Evolutionary conservation across 2,113 vertebrate genomes (phyloP), one percentile per base, ranked within the genome.

Genomic region (Parotia lawesii): DNA sequence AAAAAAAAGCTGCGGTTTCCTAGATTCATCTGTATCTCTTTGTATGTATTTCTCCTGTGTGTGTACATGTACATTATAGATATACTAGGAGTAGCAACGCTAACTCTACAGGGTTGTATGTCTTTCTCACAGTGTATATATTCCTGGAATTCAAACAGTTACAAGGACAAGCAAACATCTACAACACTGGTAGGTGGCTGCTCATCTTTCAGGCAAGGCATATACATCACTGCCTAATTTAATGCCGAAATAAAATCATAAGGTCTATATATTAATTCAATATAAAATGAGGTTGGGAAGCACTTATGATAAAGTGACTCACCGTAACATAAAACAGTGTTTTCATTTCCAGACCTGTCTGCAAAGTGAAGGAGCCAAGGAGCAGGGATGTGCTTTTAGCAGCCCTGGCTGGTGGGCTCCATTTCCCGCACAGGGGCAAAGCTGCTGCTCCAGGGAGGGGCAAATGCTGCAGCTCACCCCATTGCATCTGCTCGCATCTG

Each of bases 401-500:
- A 78, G 66, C 38, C n/a, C 27, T 44, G 33, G 22, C 28, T 29
- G 4, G n/a, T 5, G 28, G 42, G 62, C 11, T 80, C n/a, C 2
- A 4, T 17, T 61, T 58, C 47, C 44, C 33, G 6, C 5, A 16
- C 4, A 8, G 27, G 15, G 35, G 15, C 10, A 70, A 50, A 80
- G 38, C 20, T 47, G 24, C 67, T 48, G 40, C 66, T 48, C 24
- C 1, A 2, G 20, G 21, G 5, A 35, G 18, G 28, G 21, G 42
- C 15, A 87, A 62, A 47, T 5, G 42, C 35, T 65, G 24, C 66
- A 45, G 31, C 28, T 67, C 67, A 27, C 7, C 24, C n/a, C 33
- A 29, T 2, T 9, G 42, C 65, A 80, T 54, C 72, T 38, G 16
- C 48, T 60, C 0, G 0, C 15, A 6, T 15, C 7, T 40, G 54